Evolutionary conservation across 1,140 invertebrate genomes (phyloP), one percentile per base, ranked within the genome.

Genomic region (Archegozetes longisetosus): DNA sequence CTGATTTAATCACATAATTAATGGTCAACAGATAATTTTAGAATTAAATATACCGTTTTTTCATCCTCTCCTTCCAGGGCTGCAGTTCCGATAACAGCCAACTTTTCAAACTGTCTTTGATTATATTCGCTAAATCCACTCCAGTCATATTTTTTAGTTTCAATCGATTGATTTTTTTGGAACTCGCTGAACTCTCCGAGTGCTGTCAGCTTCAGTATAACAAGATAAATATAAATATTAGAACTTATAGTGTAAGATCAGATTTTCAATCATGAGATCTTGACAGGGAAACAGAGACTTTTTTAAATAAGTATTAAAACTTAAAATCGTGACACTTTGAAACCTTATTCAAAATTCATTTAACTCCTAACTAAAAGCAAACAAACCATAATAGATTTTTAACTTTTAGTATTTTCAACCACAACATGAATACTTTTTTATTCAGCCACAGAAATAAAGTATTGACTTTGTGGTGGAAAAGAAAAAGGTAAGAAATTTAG

Each of bases 61-160:
- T 12, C 28, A 17, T 60, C 52, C 12, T 20, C 27, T 20, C 32
- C 50, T 28, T 56, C 25, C 9, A 60, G 52, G 17, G 53, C 52
- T 2, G 58, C 27, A 13, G 53, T 60, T 20, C 58, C 58, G 0
- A 60, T 24, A 22, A 60, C 55, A 14, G 55, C 50, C 2, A 60
- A 40, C 27, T 58, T 60, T 29, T 60, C 52, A 53, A 60, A 60
- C 40, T 60, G 58, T 53, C 58, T 23, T 17, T 25, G 3, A 22
- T 55, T 22, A 29, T 1, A 17, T 27, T 20, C 24, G 12, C 22
- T 12, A 17, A 3, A 3, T 17, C 13, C 49, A 20, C n/a, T 51
- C 14, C 13, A 20, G 3, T 28, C 12, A 40, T 24, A 58, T 25
- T 50, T 9, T 32, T 58, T 58, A 12, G 24, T 51, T 53, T 49